Conservation (phyloP, 2,888 invertebrate genomes). For the Oscheius sp. region DNA sequence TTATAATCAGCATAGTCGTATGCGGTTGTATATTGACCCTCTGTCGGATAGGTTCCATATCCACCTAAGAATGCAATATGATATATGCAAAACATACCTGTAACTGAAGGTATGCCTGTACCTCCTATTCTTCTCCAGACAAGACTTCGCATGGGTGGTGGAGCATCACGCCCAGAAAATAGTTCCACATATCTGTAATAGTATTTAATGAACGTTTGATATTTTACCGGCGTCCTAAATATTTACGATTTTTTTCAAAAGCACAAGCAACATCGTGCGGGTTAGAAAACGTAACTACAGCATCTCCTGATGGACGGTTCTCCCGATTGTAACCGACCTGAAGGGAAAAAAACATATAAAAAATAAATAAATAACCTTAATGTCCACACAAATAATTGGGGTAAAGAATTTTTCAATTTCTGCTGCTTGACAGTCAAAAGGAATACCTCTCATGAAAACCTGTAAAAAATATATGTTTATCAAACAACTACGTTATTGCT, state of each 20-base stretch:
- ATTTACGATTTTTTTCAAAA: constrained; percentile 50
- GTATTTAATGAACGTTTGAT: neutral
- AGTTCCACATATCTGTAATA: constrained; percentile 79
- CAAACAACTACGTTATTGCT: constrained; percentile 3
- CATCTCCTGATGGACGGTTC: constrained; percentile 64
- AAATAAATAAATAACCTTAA: constrained; percentile 44
- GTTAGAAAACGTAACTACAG: constrained; percentile 56
- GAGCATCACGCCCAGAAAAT: constrained; percentile 76
- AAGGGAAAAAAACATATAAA: neutral
- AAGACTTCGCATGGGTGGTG: constrained; percentile 44
- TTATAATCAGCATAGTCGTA: constrained; percentile 24
- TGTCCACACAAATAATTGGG: constrained; percentile 50
- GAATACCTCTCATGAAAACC: constrained; percentile 65
- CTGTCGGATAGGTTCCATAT: neutral
- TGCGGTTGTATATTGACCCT: constrained; percentile 10
- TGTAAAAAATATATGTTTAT: constrained; percentile 13
- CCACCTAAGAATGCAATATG: constrained; percentile 4
- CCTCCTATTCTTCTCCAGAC: constrained; percentile 43
- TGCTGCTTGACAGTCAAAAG: constrained; percentile 53
- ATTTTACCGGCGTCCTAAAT: constrained; percentile 74
- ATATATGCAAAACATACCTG: neutral
- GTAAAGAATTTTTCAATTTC: constrained; percentile 61
- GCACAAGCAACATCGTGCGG: constrained; percentile 53
- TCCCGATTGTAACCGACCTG: constrained; percentile 48
- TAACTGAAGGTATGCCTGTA: neutral